Evolutionary conservation across 2,797 vertebrate genomes (phyloP).

Genomic region (Tokudaia muenninki): DNA sequence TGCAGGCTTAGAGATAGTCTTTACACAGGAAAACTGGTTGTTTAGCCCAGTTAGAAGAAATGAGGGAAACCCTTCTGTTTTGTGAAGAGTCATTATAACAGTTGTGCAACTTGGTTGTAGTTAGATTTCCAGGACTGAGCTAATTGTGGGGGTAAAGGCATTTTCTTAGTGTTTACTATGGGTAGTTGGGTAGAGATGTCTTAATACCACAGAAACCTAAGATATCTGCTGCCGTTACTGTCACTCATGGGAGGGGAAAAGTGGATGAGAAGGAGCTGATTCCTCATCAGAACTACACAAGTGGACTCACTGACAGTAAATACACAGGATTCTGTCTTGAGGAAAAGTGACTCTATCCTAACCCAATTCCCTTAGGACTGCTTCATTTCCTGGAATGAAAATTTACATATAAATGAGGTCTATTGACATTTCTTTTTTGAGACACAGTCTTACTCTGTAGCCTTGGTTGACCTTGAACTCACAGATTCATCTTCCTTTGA

Average conservation of each 20-base stretch:
- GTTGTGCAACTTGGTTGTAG: slow-evolving; percentile 40
- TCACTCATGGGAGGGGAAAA: neutral
- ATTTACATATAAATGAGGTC: neutral
- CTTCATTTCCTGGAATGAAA: slow-evolving; percentile 43
- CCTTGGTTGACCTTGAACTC: neutral
- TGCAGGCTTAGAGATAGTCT: slow-evolving; percentile 39
- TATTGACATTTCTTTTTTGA: neutral
- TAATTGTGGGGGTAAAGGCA: slow-evolving; percentile 2
- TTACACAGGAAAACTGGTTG: neutral
- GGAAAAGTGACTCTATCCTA: neutral
- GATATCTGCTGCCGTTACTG: neutral
- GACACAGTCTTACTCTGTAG: neutral
- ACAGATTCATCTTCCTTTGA: neutral
- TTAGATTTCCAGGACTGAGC: slow-evolving; percentile 65
- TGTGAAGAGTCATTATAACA: neutral
- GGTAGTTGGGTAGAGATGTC: slow-evolving; percentile 52
- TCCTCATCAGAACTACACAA: slow-evolving; percentile 20
- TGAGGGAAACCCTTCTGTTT: neutral
- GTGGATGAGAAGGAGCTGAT: neutral
- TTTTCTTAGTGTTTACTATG: slow-evolving; percentile 58
- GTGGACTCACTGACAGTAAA: neutral
- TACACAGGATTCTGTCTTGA: neutral
- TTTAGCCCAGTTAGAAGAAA: slow-evolving; percentile 36
- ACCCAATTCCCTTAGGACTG: neutral
- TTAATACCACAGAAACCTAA: slow-evolving; percentile 37